Conservation (phyloP, 2,797 vertebrate genomes). For the Semaprochilodus insignis region DNA sequence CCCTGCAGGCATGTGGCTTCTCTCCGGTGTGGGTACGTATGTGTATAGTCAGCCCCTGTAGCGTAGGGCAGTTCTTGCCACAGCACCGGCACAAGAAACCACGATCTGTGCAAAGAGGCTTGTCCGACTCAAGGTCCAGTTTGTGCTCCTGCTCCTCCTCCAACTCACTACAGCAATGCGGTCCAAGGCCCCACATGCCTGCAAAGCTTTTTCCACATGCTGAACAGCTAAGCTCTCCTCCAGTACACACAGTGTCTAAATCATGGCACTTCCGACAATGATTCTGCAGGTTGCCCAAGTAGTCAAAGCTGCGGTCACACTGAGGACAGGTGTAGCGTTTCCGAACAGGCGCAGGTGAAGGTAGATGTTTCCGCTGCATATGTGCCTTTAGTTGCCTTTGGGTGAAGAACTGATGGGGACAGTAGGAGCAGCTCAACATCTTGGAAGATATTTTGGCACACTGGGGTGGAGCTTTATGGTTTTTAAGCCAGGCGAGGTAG, state of each 20-base stretch:
- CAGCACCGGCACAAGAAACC: constrained; percentile 76
- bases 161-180: constrained; percentile 74
- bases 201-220: constrained; percentile 77
- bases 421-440: constrained; percentile 71
- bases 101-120: constrained; percentile 72
- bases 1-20: constrained; percentile 75
- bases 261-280: constrained; percentile 80
- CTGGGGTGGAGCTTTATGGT: constrained; percentile 68
- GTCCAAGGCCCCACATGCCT: constrained; percentile 78
- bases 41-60: constrained; percentile 78
- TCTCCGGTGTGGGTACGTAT: constrained; percentile 82
- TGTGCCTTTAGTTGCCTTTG: constrained; percentile 73
- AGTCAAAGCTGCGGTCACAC: constrained; percentile 81
- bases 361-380: constrained; percentile 69
- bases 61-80: constrained; percentile 75
- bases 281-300: constrained; percentile 80
- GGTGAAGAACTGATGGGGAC: constrained; percentile 71
- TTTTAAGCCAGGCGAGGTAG: constrained; percentile 74
- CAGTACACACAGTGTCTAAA: constrained; percentile 71
- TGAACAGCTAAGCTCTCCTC: constrained; percentile 76
- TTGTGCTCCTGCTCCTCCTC: constrained; percentile 53
- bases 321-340: constrained; percentile 79
- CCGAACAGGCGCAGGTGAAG: constrained; percentile 66
- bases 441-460: constrained; percentile 63
- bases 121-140: constrained; percentile 36